These are phyloP conservation scores for Aphis gossypii DNA, from an alignment of 1,140 invertebrate genomes.

Conservation along the genomic window DNA sequence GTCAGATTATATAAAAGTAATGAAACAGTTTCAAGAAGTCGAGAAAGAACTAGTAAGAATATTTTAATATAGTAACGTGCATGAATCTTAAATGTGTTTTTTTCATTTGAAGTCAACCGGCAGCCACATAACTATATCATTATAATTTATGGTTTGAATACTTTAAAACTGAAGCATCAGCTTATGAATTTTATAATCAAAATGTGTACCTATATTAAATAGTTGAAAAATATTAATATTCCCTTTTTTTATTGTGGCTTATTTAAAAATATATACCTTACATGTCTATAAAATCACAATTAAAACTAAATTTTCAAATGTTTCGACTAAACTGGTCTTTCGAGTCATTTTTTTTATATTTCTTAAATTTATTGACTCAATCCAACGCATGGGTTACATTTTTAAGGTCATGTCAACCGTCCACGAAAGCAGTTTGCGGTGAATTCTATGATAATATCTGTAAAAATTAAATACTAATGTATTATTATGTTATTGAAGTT, in stretches of 20 bases:
- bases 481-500: too few relatives aligned
- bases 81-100: background rate
- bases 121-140: background rate
- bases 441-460: too few relatives aligned
- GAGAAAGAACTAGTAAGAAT: conserved; percentile 64
- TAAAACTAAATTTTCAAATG: background rate
- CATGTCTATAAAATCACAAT: background rate
- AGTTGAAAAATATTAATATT: background rate
- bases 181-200: background rate
- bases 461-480: too few relatives aligned
- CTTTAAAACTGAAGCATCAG: background rate
- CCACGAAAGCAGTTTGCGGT: too few relatives aligned
- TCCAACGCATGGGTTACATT: background rate
- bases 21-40: conserved; percentile 65
- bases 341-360: background rate
- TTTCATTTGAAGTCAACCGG: background rate
- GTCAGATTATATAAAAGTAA: conserved; percentile 63
- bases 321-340: background rate
- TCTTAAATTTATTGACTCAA: background rate
- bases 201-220: background rate
- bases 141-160: background rate
- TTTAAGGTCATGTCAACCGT: background rate
- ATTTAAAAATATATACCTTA: background rate
- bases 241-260: background rate
- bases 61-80: background rate